Evolutionary conservation across 2,113 vertebrate genomes (phyloP).

Genomic region (Ibidorhyncha struthersii): DNA sequence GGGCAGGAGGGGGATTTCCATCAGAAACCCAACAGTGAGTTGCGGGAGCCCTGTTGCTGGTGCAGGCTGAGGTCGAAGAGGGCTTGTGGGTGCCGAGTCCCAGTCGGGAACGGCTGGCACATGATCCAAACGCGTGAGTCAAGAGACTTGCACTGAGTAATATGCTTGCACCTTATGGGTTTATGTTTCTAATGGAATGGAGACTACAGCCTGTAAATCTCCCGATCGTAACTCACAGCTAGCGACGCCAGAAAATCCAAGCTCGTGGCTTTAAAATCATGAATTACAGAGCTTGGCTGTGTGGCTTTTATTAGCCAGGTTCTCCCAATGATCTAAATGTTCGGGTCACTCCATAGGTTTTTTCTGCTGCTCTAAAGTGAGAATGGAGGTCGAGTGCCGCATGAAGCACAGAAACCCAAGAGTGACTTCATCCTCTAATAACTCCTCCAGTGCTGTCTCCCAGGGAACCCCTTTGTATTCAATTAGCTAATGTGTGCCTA

Average conservation of each 20-base stretch:
- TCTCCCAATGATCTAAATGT: background rate
- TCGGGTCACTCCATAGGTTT: background rate
- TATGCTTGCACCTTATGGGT: rapidly evolving
- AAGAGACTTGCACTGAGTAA: background rate
- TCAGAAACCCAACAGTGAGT: rapidly evolving
- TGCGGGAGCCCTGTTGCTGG: rapidly evolving
- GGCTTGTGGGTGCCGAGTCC: background rate
- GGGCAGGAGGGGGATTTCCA: background rate
- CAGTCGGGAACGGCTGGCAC: rapidly evolving
- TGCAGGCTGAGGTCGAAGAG: background rate
- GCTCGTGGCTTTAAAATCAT: background rate
- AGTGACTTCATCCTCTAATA: slow-evolving; percentile 50
- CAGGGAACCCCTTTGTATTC: slow-evolving; percentile 64
- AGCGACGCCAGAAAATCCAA: background rate
- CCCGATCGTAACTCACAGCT: background rate
- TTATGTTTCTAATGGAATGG: background rate
- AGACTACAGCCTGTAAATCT: background rate
- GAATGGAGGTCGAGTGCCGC: background rate
- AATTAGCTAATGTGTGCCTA: slow-evolving; percentile 69
- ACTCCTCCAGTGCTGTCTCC: slow-evolving; percentile 48
- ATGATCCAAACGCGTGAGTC: rapidly evolving
- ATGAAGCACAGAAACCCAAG: background rate
- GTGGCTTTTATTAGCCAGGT: background rate
- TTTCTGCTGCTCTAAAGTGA: background rate
- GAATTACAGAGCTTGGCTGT: background rate